phyloP scores from a whole-genome alignment of 2,888 invertebrate genomes.

The Galeopsomyia nigrocyanea region DNA sequence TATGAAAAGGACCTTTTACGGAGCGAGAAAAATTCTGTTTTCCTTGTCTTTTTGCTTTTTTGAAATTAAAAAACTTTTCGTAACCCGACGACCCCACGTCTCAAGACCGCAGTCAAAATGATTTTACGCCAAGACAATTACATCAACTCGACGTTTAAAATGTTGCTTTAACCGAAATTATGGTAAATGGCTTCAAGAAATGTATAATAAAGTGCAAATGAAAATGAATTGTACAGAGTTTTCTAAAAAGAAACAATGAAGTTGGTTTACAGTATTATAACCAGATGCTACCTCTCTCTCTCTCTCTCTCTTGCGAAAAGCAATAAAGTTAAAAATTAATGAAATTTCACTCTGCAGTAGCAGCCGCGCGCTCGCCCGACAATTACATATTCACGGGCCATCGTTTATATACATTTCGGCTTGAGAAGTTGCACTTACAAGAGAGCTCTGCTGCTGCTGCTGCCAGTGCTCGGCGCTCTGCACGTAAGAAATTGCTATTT shows the following conservation, averaged over 20 bases:
- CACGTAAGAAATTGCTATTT: conserved; percentile 56
- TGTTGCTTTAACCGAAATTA: background rate
- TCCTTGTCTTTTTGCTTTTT: background rate
- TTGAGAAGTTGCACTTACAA: conserved; percentile 24
- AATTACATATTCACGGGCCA: conserved; percentile 25
- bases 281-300: conserved; percentile 4
- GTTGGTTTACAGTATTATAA: background rate
- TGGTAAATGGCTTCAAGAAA: too few species aligned
- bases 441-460: background rate
- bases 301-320: too few species aligned
- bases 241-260: background rate
- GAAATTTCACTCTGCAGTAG: conserved; percentile 4
- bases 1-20: background rate
- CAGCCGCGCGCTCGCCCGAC: conserved; percentile 1
- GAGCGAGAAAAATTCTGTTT: conserved; percentile 19
- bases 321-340: conserved; percentile 28
- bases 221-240: too few species aligned
- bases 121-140: background rate
- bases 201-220: too few species aligned
- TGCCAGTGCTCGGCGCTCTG: conserved; percentile 3
- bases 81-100: conserved; percentile 4
- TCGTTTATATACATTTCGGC: conserved; percentile 24
- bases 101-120: background rate
- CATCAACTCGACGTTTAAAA: background rate
- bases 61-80: conserved; percentile 21